phyloP scores from a whole-genome alignment of 2,888 invertebrate genomes.

The Cancer borealis region DNA sequence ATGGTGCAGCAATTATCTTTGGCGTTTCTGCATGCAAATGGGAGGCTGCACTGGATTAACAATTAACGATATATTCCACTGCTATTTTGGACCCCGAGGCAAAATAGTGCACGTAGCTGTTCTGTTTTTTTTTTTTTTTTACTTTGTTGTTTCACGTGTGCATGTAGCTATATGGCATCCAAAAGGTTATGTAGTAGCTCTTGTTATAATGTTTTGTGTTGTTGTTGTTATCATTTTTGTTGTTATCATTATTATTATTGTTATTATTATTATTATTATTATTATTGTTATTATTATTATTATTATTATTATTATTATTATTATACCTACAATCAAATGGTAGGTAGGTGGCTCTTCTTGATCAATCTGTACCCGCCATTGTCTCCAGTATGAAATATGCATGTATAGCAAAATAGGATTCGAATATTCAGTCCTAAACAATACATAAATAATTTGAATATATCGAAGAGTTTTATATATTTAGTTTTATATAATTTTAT shows the following conservation, averaged over 20 bases:
- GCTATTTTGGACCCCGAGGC: background rate
- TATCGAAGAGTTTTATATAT: no score
- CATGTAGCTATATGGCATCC: no score
- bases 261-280: background rate
- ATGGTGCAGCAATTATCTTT: constrained; percentile 5
- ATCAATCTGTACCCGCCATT: background rate
- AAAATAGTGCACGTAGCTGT: background rate
- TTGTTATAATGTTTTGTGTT: no score
- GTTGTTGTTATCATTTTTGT: no score
- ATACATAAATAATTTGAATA: no score
- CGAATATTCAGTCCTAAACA: background rate
- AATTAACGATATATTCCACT: constrained; percentile 20
- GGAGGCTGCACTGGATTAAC: constrained; percentile 11
- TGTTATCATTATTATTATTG: background rate
- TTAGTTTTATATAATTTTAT: no score
- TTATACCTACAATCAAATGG: no score
- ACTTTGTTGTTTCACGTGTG: no score
- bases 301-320: no score
- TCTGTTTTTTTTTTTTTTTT: background rate
- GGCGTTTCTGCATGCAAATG: constrained; percentile 12
- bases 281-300: no score
- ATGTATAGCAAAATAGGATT: background rate
- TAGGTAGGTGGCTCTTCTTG: no score
- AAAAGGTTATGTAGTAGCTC: no score
- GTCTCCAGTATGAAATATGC: background rate